phyloP scores from a whole-genome alignment of 2,888 invertebrate species.

The Agrochola lychnidis region DNA sequence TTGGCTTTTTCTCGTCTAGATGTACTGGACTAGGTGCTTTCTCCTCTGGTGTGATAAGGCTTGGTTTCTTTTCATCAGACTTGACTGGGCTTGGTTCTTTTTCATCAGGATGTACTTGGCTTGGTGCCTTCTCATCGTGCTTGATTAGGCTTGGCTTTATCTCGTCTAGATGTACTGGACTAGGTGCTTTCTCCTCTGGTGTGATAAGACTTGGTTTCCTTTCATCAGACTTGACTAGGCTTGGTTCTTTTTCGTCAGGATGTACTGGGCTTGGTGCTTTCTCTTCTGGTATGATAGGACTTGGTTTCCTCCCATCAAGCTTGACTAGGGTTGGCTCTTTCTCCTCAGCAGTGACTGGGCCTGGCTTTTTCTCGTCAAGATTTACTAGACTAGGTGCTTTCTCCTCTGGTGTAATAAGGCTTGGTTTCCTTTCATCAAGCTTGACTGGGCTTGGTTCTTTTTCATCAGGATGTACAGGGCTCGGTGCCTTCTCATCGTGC shows the following conservation, averaged over 20 bases:
- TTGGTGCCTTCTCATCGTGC: background rate
- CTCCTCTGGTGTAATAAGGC: background rate
- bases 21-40: background rate
- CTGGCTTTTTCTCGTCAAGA: too few species aligned
- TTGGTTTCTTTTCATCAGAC: background rate
- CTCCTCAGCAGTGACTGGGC: too few species aligned
- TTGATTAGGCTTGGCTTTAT: background rate
- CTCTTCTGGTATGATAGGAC: too few species aligned
- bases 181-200: background rate
- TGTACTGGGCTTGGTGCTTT: too few species aligned
- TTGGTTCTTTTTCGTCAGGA: background rate
- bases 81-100: conserved; percentile 14
- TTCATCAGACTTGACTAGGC: background rate
- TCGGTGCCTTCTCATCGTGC: too few species aligned
- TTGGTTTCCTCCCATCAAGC: too few species aligned
- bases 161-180: background rate
- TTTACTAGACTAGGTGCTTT: too few species aligned
- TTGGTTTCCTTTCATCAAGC: too few species aligned
- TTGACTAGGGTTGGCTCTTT: too few species aligned
- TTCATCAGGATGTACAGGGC: background rate
- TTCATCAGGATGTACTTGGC: background rate
- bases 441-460: too few species aligned
- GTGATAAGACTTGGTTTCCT: background rate
- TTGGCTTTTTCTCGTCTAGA: background rate
- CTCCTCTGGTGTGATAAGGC: background rate